Evolutionary conservation across 2,797 vertebrate genomes (phyloP), one percentile per base, ranked within the genome.

Genomic region (Neoniphon sammara): DNA sequence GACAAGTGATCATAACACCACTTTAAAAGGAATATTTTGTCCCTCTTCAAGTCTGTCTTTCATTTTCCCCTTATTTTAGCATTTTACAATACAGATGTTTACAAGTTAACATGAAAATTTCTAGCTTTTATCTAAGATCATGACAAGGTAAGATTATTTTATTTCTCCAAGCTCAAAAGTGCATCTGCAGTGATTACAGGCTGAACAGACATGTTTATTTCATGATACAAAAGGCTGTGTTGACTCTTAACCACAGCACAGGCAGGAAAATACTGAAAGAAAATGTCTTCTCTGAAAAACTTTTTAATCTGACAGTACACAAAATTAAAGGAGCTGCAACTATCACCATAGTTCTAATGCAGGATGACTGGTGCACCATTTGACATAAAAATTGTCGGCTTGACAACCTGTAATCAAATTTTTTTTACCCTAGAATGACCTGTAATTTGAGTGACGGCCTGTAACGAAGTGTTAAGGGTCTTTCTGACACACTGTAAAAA

Each of bases 331-430:
- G 15, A 46, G 14, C 9, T 25, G 11, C 53, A 12, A 46, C 55
- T 52, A 10, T 50, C n/a, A 49, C 11, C 55, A 53, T 18, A 34
- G 31, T 58, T 39, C 53, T 21, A 17, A n/a, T n/a, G 9, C 42
- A 34, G 20, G 55, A 67, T 66, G 73, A 64, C 10, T 50, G 55
- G 20, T 39, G 30, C 56, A 70, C 56, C 52, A 30, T 54, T 66
- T 67, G 34, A 64, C 52, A 47, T 36, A 42, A 42, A 76, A 64
- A 75, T 59, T 42, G 66, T 78, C 57, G 34, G 21, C 56, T 54
- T 78, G 85, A 80, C 85, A 84, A 83, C 80, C 86, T 68, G 68
- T 67, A 88, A 85, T 88, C 77, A 61, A 58, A 61, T 73, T 46
- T 39, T 46, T 57, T 71, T 58, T 73, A 81, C 68, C 59, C 56